phyloP scores from a whole-genome alignment of 2,797 vertebrate species.

The Florisuga fusca region DNA sequence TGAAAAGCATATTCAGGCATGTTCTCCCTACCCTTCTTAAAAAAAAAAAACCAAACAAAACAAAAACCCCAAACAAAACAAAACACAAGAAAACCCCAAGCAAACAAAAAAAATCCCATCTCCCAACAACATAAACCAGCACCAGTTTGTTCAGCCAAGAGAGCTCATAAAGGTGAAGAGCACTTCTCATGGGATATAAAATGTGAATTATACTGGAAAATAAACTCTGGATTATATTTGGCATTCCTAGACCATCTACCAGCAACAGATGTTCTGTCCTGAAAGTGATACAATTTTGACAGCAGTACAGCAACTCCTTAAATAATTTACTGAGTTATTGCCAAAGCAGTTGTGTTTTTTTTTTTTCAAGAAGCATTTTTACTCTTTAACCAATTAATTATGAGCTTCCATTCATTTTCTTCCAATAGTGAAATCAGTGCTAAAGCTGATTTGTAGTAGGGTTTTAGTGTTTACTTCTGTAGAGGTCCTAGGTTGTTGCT shows the following conservation, averaged over 20 bases:
- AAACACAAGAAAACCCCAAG: too few relatives aligned
- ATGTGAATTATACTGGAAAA: constrained; percentile 38
- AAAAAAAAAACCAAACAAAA: not conserved
- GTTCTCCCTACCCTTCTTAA: not conserved
- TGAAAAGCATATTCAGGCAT: constrained; percentile 7
- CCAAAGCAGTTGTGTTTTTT: not conserved
- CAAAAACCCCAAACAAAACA: not conserved
- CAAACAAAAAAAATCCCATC: too few relatives aligned
- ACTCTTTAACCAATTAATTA: not conserved
- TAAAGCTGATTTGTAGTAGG: not conserved
- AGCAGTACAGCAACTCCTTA: not conserved
- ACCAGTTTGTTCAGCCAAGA: constrained; percentile 23
- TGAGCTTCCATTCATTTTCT: not conserved
- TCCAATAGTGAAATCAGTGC: not conserved
- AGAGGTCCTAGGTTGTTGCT: not conserved
- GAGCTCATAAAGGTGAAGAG: constrained; percentile 26
- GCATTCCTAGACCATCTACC: constrained; percentile 27
- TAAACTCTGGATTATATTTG: constrained; percentile 23
- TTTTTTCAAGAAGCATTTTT: not conserved
- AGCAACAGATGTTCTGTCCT: constrained; percentile 46
- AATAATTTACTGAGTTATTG: constrained; percentile 8
- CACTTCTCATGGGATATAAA: constrained; percentile 25
- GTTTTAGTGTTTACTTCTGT: not conserved
- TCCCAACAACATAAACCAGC: not conserved
- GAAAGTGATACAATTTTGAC: constrained; percentile 31